Base-by-base conservation (phyloP, 2,888 invertebrate genomes). In the Ophion costatus region DNA sequence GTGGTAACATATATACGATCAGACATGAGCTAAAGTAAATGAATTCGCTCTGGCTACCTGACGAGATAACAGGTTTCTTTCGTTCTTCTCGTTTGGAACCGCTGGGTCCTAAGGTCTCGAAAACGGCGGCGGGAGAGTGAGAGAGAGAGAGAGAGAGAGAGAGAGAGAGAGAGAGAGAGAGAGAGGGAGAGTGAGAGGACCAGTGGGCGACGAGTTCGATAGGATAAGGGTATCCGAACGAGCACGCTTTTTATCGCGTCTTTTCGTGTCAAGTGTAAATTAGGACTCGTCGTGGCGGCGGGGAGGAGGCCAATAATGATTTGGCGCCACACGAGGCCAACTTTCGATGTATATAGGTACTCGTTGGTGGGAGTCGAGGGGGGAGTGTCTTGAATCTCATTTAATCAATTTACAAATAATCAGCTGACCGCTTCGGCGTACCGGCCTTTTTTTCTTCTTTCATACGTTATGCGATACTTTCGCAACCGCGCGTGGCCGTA, bases 191-290 rank as follows among this genome's bases (percentile, higher is more conserved):
- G 51, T 42, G 70, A 81, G 59, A 75, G 76, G 29, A 14, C 70
- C 57, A 71, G 51, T 63, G 29, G 63, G 67, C 76, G n/a, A 85
- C 82, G 78, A 83, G 83, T 81, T 42, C 83, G 80, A 83, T 51
- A 73, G 89, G 89, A 90, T 88, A 90, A 89, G 86, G 87, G 88
- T 91, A 91, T 91, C 91, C 91, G 88, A 88, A 88, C 86, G 90
- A 88, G 88, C 85, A 82, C 84, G 87, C 88, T 91, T 91, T 86
- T 86, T 86, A 87, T 87, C 87, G 77, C 74, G 75, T 89, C 90
- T 88, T 84, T 86, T 86, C 89, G 88, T 89, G 90, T 90, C 90
- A 90, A 89, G 91, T 91, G 91, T 91, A 90, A 91, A 91, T 89
- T 88, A 88, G 88, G 86, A 84, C 88, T 87, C 56, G 56, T 64